Base-by-base conservation (phyloP, 1,140 invertebrate species). In the Apis laboriosa region DNA sequence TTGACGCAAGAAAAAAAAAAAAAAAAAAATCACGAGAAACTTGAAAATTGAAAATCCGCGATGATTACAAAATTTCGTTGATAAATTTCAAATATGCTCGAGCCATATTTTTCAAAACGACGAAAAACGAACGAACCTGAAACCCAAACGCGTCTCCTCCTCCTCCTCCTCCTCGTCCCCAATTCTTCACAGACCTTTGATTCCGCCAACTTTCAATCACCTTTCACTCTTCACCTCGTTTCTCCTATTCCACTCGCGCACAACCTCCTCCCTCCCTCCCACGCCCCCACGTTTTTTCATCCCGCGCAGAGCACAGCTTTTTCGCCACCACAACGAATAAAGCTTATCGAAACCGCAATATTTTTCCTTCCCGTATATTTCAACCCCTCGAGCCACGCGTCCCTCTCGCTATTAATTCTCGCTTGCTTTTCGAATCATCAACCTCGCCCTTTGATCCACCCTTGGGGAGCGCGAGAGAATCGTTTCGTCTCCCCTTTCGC, bases 321-420 rank as follows among this genome's bases (percentile, higher is more conserved):
- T 68, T 77, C 76, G 24, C 2, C 17, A 24, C 28, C 2, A n/a
- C 24, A 28, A 51, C 66, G n/a, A 60, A 79, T 21, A 71, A 28
- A 79, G 17, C 55, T 53, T 28, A 71, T 51, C 67, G 64, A 60
- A 58, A 28, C 64, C 55, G 67, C 66, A 51, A 79, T 70, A 79
- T 79, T 78, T 78, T 55, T n/a, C 0, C 34, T 17, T 34, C 12
- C 56, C 34, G 1, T 11, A 17, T 11, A 4, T 24, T 21, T 24
- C 24, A 34, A 34, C 34, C 34, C 34, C 34, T 43, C 34, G 34
- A 12, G 2, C 13, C 61, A 19, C 43, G 49, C 19, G 51, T 72
- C 58, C 11, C 13, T 56, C 12, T 56, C 12, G 53, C 53, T 55
- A 55, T 55, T 55, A 55, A 55, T 55, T 55, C 53, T 55, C 53